Evolutionary conservation across 2,888 invertebrate genomes (phyloP).

Genomic region (Noctua comes): DNA sequence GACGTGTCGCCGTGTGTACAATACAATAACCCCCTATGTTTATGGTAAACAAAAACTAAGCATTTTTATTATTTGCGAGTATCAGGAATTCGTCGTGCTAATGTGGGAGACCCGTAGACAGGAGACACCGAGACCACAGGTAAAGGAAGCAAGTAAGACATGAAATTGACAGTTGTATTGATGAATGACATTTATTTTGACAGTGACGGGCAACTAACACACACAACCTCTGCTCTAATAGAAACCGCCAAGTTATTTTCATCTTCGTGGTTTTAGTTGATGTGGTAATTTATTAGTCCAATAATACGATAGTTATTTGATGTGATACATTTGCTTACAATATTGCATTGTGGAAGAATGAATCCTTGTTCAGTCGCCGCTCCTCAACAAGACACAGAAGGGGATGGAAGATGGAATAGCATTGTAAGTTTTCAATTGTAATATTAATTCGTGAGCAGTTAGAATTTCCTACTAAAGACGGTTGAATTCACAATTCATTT

Average conservation of each 20-base stretch:
- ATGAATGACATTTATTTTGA: conserved; percentile 27
- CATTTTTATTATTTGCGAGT: no score
- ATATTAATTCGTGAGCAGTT: conserved; percentile 44
- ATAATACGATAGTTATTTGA: conserved; percentile 50
- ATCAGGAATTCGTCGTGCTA: no score
- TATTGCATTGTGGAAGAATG: conserved; percentile 84
- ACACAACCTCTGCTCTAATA: conserved; percentile 2
- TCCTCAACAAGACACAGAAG: conserved; percentile 94
- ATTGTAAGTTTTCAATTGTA: conserved; percentile 85
- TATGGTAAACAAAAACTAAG: no score
- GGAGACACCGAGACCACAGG: no score
- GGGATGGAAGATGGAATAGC: conserved; percentile 96
- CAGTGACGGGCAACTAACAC: conserved; percentile 52
- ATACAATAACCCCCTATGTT: no score
- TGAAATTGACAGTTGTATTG: neutral
- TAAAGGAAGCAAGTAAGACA: neutral
- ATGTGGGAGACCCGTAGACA: no score
- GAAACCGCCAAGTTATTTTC: conserved; percentile 68
- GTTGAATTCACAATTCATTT: conserved; percentile 41
- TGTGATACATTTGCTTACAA: conserved; percentile 52
- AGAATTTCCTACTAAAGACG: conserved; percentile 23
- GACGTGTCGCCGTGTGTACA: no score
- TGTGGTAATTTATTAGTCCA: conserved; percentile 53
- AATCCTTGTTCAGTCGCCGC: conserved; percentile 93
- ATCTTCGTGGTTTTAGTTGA: conserved; percentile 59